These are phyloP conservation scores for Clivina fossor DNA, from an alignment of 2,888 invertebrate species.

Conservation along the genomic window DNA sequence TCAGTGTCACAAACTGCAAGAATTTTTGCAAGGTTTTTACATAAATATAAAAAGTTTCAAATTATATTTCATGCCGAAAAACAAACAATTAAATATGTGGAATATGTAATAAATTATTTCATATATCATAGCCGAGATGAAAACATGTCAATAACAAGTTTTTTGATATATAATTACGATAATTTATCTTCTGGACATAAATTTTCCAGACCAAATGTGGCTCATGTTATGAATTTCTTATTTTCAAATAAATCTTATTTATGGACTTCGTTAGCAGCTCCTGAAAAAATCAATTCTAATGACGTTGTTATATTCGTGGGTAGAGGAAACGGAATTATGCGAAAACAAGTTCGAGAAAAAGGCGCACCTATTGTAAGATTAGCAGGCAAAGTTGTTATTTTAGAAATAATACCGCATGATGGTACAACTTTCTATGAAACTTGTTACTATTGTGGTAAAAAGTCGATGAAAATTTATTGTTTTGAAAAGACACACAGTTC, in stretches of 20 bases:
- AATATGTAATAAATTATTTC: conserved; percentile 18
- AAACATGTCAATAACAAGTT: conserved; percentile 18
- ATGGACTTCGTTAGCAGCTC: conserved; percentile 13
- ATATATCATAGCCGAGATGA: neutral
- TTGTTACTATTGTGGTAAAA: conserved; percentile 26
- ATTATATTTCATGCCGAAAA: conserved; percentile 22
- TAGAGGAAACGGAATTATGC: conserved; percentile 6
- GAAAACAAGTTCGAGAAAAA: conserved; percentile 3
- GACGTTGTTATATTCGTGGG: conserved; percentile 27
- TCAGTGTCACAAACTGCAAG: conserved; percentile 20
- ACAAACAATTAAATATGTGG: conserved; percentile 10
- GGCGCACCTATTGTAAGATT: conserved; percentile 22
- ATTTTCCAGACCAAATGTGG: conserved; percentile 14
- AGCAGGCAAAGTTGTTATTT: conserved; percentile 21
- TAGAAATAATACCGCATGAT: conserved; percentile 9
- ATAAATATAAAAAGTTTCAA: conserved; percentile 14
- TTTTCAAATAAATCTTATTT: conserved; percentile 14
- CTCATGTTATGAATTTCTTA: conserved; percentile 18
- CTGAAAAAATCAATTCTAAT: conserved; percentile 24
- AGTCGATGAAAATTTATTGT: conserved; percentile 13
- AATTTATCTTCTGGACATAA: neutral
- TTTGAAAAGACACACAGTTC: conserved; percentile 19
- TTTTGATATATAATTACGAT: conserved; percentile 27
- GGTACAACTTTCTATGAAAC: conserved; percentile 14
- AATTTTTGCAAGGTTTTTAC: conserved; percentile 10